phyloP scores from a whole-genome alignment of 2,797 vertebrate genomes.

The Xenopus petersii region DNA sequence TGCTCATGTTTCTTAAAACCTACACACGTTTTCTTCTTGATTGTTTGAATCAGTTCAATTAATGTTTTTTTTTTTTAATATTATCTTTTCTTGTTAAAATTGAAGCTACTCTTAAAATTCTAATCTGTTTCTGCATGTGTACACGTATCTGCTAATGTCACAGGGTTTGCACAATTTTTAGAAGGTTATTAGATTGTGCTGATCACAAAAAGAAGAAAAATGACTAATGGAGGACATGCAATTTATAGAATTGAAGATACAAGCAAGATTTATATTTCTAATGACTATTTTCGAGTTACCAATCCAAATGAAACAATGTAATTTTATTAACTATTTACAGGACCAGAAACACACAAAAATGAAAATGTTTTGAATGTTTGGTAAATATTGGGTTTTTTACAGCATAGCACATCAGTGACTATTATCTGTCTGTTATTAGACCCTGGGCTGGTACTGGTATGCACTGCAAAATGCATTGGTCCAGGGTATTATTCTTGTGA shows the following conservation, averaged over 20 bases:
- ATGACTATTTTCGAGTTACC: conserved; percentile 87
- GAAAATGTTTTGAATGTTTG: too few relatives aligned
- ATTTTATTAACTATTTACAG: not conserved
- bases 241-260: conserved; percentile 98
- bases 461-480: too few relatives aligned
- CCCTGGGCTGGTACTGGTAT: too few relatives aligned
- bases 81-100: not conserved
- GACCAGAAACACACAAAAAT: too few relatives aligned
- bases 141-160: not conserved
- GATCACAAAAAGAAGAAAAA: conserved; percentile 93
- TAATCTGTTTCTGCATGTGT: not conserved
- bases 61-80: not conserved
- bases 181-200: conserved; percentile 96
- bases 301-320: conserved; percentile 96
- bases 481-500: too few relatives aligned
- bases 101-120: not conserved
- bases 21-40: not conserved
- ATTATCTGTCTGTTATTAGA: too few relatives aligned
- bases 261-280: conserved; percentile 95
- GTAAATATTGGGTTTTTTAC: too few relatives aligned
- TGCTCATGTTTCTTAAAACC: conserved; percentile 1
- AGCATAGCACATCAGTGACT: too few relatives aligned
- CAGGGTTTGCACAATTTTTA: conserved; percentile 95
- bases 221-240: conserved; percentile 95
- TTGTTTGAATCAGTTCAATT: not conserved